Evolutionary conservation across 2,113 vertebrate species (phyloP), one percentile per base, ranked within the genome.

Genomic region (Glaucomys volans): DNA sequence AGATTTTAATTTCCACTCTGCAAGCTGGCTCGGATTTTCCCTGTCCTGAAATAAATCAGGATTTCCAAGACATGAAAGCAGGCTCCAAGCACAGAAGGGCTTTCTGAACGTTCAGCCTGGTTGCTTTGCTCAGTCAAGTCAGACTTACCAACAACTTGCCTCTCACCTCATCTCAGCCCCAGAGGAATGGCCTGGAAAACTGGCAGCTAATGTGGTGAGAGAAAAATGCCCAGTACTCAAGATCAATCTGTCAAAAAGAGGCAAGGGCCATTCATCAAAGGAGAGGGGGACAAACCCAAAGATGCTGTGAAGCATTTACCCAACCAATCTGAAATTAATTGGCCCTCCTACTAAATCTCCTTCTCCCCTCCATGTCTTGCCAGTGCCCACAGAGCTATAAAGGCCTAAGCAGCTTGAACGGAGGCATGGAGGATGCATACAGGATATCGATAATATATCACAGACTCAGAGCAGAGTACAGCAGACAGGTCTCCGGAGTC

Each of bases 101-200:
- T 97, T 97, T 97, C 97, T 98, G 94, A 96, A 44, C 0, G 14
- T 94, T 97, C 97, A 42, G 97, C 97, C 95, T 95, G 97, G 92
- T 93, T 95, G 87, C 87, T 85, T 0, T 26, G 86, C 91, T 97
- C 98, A 97, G 97, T 97, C 96, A 97, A 98, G 97, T 82, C 72
- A 64, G 95, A 97, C 89, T 95, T 97, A 98, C 96, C 98, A 98
- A 98, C 91, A 96, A 97, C 91, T 96, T 98, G 96, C 93, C 97
- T 98, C 98, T 98, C 98, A 98, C 97, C 97, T 98, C 98, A 98
- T 98, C 98, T 97, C 40, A 4, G 74, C 97, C 93, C 97, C 54
- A 24, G 18, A 37, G 54, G 87, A 87, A 85, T 95, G 97, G 97
- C 96, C 97, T 97, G 97, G 98, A 98, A 98, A 98, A 97, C 97